Percentiles rank a stretch among this genome's conserved stretches.
Conservation (phyloP, 1,140 invertebrate species). For the Helicorthomorpha holstii region DNA sequence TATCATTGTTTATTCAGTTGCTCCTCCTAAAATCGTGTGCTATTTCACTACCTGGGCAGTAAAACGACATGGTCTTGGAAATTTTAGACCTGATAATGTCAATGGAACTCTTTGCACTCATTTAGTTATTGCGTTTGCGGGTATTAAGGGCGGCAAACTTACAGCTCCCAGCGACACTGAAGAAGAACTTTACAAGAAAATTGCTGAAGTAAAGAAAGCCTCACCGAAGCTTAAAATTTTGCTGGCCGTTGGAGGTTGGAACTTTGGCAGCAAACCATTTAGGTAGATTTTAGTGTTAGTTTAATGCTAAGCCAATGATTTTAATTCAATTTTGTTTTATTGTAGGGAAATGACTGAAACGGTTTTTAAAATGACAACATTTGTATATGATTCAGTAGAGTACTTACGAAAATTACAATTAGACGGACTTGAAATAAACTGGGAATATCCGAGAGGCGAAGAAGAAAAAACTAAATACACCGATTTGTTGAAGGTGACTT, state of each 20-base stretch:
- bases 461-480: conserved; percentile 20
- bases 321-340: neutral
- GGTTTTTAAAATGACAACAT: conserved; percentile 82
- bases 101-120: conserved; percentile 76
- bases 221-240: conserved; percentile 81
- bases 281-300: conserved; percentile 20
- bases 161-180: conserved; percentile 51
- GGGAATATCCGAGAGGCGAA: conserved; percentile 67
- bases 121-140: conserved; percentile 82
- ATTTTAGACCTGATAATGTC: conserved; percentile 72
- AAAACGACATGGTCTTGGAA: conserved; percentile 65
- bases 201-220: conserved; percentile 65
- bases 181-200: conserved; percentile 67
- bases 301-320: neutral
- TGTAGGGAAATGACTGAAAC: conserved; percentile 49
- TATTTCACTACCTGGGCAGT: conserved; percentile 89
- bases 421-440: conserved; percentile 90
- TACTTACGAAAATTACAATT: conserved; percentile 81
- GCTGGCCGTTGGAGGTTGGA: conserved; percentile 86
- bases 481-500: conserved; percentile 18
- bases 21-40: conserved; percentile 58
- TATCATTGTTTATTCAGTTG: conserved; percentile 8
- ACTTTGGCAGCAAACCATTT: conserved; percentile 79
- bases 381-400: conserved; percentile 83
- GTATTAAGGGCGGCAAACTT: conserved; percentile 36